A percentile compares a stretch with the other conserved stretches of the same genome.
These are phyloP conservation scores for Florisuga fusca DNA, from an alignment of 2,797 vertebrate genomes.

Conservation along the genomic window DNA sequence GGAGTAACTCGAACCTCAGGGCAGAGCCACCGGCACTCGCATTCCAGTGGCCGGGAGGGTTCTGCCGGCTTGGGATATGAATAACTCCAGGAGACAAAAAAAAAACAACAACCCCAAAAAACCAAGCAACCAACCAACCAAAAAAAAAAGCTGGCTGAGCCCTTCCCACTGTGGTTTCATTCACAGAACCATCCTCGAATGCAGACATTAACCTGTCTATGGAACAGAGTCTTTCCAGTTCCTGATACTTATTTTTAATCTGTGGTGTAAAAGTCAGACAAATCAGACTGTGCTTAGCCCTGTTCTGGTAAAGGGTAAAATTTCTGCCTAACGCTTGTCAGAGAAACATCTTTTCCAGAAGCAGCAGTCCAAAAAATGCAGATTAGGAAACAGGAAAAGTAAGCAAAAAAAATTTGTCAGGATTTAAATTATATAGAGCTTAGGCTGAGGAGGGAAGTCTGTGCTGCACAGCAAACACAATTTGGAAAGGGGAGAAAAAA, in stretches of 20 bases:
- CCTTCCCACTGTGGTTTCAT: not conserved
- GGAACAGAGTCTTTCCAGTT: not conserved
- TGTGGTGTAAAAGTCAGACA: not conserved
- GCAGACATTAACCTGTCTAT: not conserved
- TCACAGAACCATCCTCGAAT: not conserved
- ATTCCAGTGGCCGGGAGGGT: not conserved
- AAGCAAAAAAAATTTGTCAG: slow-evolving; percentile 32
- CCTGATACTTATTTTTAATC: slow-evolving; percentile 35
- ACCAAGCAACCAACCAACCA: no score
- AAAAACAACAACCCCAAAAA: no score
- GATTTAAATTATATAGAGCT: slow-evolving; percentile 14
- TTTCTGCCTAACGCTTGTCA: not conserved
- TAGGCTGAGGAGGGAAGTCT: slow-evolving; percentile 12
- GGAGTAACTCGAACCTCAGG: not conserved
- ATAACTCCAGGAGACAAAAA: not conserved
- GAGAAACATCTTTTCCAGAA: slow-evolving; percentile 4
- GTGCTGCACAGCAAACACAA: not conserved
- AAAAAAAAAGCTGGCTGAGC: not conserved
- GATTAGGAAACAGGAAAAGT: not conserved
- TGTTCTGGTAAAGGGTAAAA: not conserved
- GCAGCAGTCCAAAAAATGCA: not conserved
- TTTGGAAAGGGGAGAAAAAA: slow-evolving; percentile 14
- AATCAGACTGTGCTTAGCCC: not conserved
- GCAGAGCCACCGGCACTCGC: not conserved
- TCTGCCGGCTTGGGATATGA: not conserved